These are phyloP conservation scores for Catamblyrhynchus diadema DNA, from an alignment of 2,797 vertebrate species.

Conservation along the genomic window DNA sequence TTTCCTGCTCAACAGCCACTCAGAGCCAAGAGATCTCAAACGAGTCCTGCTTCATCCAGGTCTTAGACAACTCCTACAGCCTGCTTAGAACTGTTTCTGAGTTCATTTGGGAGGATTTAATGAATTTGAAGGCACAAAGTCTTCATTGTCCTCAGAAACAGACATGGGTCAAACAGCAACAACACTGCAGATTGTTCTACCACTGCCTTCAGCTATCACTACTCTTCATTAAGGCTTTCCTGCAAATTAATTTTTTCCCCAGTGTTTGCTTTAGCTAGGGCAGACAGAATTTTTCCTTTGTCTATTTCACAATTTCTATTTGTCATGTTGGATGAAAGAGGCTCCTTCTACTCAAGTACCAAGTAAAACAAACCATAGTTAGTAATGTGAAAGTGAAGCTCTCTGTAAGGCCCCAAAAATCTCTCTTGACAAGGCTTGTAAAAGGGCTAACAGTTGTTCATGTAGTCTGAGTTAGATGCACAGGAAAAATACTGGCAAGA, in stretches of 20 bases:
- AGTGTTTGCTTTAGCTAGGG: background rate
- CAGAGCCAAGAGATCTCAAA: background rate
- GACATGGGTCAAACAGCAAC: accelerated
- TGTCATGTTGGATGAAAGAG: accelerated
- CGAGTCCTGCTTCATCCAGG: background rate
- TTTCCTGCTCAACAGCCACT: background rate
- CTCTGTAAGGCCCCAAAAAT: background rate
- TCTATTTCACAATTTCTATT: no score
- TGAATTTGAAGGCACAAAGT: background rate
- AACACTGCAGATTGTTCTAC: background rate
- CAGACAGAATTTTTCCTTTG: background rate
- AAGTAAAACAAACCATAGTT: background rate
- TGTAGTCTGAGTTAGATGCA: no score
- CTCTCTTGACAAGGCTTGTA: no score
- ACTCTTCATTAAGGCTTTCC: background rate
- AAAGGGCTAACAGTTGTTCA: background rate
- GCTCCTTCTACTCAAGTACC: background rate
- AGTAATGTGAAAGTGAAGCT: background rate
- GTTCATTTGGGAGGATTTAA: background rate
- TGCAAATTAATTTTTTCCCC: background rate
- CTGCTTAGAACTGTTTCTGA: background rate
- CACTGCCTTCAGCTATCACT: background rate
- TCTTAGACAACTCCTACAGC: background rate
- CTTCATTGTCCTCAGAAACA: accelerated
- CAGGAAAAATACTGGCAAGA: accelerated